phyloP scores from a whole-genome alignment of 2,797 vertebrate genomes.

The Alca torda region DNA sequence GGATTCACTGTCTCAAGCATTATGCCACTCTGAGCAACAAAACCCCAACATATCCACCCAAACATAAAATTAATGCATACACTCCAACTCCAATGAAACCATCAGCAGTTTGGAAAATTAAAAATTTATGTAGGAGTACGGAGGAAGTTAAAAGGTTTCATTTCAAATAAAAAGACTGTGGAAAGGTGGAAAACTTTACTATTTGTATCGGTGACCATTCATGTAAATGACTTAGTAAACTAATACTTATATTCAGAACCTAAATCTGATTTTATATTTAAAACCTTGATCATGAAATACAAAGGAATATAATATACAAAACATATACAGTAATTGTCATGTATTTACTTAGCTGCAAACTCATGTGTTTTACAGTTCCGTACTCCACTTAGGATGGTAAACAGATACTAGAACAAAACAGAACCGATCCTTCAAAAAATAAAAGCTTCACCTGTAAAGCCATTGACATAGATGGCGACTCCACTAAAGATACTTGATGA shows the following conservation, averaged over 20 bases:
- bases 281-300: not conserved
- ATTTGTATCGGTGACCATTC: not conserved
- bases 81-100: not conserved
- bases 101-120: not conserved
- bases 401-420: not conserved
- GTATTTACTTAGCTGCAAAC: not conserved
- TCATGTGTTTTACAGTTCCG: not conserved
- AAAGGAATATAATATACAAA: not conserved
- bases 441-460: conserved; percentile 88
- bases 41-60: not conserved
- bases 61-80: not conserved
- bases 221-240: not conserved
- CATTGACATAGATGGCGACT: conserved; percentile 96
- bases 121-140: not conserved
- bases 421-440: not conserved
- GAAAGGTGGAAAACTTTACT: not conserved
- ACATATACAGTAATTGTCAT: not conserved
- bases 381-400: not conserved
- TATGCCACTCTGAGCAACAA: not conserved
- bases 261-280: not conserved
- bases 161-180: not conserved
- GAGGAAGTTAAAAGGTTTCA: not conserved
- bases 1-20: not conserved
- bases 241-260: not conserved
- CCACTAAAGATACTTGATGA: conserved; percentile 90